Evolutionary conservation across 2,797 vertebrate species (phyloP), one percentile per base, ranked within the genome.

Genomic region (Enteromius treurensis): DNA sequence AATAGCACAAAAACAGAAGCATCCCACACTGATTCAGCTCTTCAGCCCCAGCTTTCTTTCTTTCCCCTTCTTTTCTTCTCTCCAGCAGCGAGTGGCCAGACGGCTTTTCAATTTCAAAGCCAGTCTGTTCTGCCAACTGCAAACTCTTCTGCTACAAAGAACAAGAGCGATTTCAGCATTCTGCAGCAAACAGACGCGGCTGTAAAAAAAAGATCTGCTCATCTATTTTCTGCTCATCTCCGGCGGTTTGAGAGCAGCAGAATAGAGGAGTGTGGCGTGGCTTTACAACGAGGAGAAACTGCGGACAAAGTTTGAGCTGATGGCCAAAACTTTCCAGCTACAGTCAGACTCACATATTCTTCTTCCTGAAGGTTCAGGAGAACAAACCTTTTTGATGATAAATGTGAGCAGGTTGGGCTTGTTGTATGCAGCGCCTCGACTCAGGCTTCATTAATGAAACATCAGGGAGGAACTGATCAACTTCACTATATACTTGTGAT

Each of bases 141-240:
- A 87, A 89, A 89, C 88, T 87, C 88, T 79, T 78, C 83, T 84
- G 86, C 89, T 84, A 87, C 86, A 90, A 91, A 90, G 87, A 91
- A 87, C 88, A 84, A 88, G 87, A 83, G 80, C 83, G 88, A 89
- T 91, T 89, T 90, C 82, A 87, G 80, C 81, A 85, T 81, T 86
- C 68, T 69, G 74, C 75, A 84, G 79, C 64, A 68, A 84, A 67
- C 40, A 78, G 86, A 86, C 86, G 86, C 85, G 19, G 55, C 85
- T 81, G 77, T 40, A 62, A 60, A 14, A 29, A 82, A 68, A 69
- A 45, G 29, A 75, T 29, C 77, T 53, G 1, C 60, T 79, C 62
- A 69, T 86, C 77, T 82, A 53, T 70, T 65, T 65, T 81, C 51
- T 71, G 67, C 47, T 81, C 32, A 40, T 58, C 37, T 77, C 55